Evolutionary conservation across 1,140 invertebrate species (phyloP), one percentile per base, ranked within the genome.

Genomic region (Trichoplusia ni): DNA sequence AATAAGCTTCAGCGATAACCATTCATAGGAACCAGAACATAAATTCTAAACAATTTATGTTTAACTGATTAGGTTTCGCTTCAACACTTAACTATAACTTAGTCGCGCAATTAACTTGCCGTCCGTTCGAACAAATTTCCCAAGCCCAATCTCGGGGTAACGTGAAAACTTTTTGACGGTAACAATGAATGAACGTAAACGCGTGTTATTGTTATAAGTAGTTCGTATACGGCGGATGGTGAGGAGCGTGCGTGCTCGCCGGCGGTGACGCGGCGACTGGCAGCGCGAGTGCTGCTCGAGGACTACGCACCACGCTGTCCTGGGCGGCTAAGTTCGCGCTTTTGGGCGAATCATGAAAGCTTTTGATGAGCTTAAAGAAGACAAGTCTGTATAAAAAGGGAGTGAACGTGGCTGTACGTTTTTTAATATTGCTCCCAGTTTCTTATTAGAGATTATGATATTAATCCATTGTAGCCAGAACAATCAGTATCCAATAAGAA

Each of bases 231-330:
- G 14, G 25, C 8, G 37, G 29, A 27, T 2, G n/a, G 60, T 35
- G 14, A 33, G 47, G 9, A 25, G 37, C 69, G 65, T 72, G 64
- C 53, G 60, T 53, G 46, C 63, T 18, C 69, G 65, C 69, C 68
- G 67, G 69, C 66, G 42, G 37, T 13, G 42, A 53, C 47, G 37
- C 62, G 64, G 38, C 63, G 66, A 71, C 67, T 74, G 63, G 56
- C 61, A 56, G 21, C 29, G 62, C 58, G 27, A 40, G 63, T 25
- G 7, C 37, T 29, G 11, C 8, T n/a, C 23, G 38, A 44, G 40
- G 38, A 59, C 54, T 59, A 59, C 38, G 54, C 38, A 59, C 23
- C 54, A 59, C 37, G 54, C 40, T 44, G 14, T 44, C 54, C 38
- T 44, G 54, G 38, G 38, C 27, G 16, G 25, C 35, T 56, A 59